A percentile compares a stretch with the other conserved stretches of the same genome.
Conservation (phyloP, 2,113 vertebrate species). For the Azemiops feae region DNA sequence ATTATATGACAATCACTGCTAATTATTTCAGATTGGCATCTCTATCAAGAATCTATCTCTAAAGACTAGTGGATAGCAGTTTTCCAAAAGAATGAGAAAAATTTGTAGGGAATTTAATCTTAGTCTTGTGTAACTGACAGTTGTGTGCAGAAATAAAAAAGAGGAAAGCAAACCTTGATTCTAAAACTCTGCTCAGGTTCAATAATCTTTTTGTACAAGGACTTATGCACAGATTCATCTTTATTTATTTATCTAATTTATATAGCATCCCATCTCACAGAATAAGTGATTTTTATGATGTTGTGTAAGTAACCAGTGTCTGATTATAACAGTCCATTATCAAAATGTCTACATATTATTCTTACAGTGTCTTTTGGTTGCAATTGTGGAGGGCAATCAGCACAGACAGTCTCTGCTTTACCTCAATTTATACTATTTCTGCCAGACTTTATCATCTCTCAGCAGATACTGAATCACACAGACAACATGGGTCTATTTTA, state of each 20-base stretch:
- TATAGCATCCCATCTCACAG: background rate
- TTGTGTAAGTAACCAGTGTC: background rate
- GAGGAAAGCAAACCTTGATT: background rate
- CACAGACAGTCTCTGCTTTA: background rate
- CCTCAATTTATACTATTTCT: background rate
- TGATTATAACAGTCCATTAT: background rate
- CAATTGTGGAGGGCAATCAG: background rate
- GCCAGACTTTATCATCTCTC: background rate
- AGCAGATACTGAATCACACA: background rate
- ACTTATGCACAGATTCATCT: background rate
- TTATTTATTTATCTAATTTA: background rate
- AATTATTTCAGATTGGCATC: background rate
- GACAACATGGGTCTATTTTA: background rate
- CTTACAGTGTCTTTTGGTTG: background rate
- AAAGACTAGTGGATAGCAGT: background rate
- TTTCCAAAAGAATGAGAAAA: background rate
- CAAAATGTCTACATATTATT: background rate
- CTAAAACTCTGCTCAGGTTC: background rate
- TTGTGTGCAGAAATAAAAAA: background rate
- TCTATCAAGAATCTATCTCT: background rate
- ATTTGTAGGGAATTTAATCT: background rate
- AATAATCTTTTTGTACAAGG: background rate
- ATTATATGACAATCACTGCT: background rate
- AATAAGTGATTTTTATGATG: background rate
- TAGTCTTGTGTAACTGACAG: background rate